These are phyloP conservation scores for Andrena hattorfiana DNA, from an alignment of 2,888 invertebrate genomes.

Conservation along the genomic window DNA sequence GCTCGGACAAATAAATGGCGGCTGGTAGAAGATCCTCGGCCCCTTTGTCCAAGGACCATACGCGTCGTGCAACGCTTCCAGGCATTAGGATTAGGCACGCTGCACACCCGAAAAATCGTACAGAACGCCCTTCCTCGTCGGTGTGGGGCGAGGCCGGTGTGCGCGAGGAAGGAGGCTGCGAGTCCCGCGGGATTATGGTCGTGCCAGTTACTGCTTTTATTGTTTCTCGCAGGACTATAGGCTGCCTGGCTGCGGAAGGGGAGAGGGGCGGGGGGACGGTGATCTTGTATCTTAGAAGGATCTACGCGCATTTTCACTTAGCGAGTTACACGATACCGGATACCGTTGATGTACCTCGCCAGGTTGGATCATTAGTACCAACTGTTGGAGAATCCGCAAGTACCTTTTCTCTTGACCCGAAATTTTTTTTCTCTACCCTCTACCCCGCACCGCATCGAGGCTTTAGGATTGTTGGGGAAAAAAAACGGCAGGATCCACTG, in stretches of 20 bases:
- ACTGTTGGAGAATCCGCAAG: conserved; percentile 74
- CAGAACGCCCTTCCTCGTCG: not conserved
- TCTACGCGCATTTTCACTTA: conserved; percentile 84
- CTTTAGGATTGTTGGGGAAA: conserved; percentile 22
- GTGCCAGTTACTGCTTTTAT: conserved; percentile 68
- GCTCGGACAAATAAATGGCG: conserved; percentile 52
- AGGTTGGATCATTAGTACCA: conserved; percentile 81
- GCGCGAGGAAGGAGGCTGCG: conserved; percentile 42
- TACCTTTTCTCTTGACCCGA: conserved; percentile 55
- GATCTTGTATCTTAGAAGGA: conserved; percentile 77
- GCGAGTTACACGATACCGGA: conserved; percentile 82
- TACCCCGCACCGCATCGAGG: not conserved
- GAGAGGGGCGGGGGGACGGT: conserved; percentile 21
- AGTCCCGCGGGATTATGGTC: conserved; percentile 71
- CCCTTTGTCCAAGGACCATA: conserved; percentile 61
- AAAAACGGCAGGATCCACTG: conserved; percentile 30
- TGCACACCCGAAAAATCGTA: conserved; percentile 33
- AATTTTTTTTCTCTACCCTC: conserved; percentile 45
- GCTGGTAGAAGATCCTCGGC: conserved; percentile 41
- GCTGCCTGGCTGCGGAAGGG: conserved; percentile 20
- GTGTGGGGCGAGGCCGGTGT: not conserved
- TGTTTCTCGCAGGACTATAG: conserved; percentile 62
- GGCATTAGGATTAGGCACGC: conserved; percentile 67
- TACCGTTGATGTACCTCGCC: conserved; percentile 68
- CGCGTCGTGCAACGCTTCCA: conserved; percentile 52